A percentile compares a stretch with the other conserved stretches of the same genome.
phyloP scores from a whole-genome alignment of 1,140 invertebrate species.

The Maconellicoccus hirsutus region DNA sequence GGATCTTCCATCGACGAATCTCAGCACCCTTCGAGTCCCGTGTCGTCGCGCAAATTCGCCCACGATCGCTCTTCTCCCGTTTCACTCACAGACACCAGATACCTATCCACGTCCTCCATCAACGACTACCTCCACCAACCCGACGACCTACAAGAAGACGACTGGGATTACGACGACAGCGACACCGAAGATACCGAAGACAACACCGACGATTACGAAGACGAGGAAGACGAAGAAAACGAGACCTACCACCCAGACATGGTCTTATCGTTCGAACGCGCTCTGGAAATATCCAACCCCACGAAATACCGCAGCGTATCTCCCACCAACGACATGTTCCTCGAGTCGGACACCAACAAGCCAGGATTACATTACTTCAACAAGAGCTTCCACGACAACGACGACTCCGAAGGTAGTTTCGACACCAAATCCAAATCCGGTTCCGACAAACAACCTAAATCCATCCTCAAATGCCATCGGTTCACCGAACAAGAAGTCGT shows the following conservation, averaged over 20 bases:
- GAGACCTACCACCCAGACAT: neutral
- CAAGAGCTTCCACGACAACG: neutral
- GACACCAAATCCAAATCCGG: neutral
- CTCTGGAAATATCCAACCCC: constrained; percentile 7
- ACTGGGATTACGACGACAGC: neutral
- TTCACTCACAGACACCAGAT: no score
- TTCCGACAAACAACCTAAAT: neutral
- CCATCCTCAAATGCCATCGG: neutral
- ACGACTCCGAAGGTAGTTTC: neutral
- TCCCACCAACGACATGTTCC: neutral
- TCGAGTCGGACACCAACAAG: neutral
- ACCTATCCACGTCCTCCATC: no score
- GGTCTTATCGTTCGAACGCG: neutral
- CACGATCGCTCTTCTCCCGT: no score
- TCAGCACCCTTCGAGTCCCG: no score
- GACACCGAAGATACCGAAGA: neutral
- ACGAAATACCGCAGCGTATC: neutral
- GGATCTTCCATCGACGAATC: neutral
- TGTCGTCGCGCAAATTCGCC: no score
- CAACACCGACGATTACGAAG: neutral
- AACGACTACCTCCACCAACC: neutral
- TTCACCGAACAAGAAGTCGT: neutral
- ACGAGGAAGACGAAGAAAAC: neutral
- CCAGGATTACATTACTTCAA: neutral
- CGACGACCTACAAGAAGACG: constrained; percentile 7